These are phyloP conservation scores for Nymphalis c-album DNA, from an alignment of 2,888 invertebrate genomes.

Conservation along the genomic window DNA sequence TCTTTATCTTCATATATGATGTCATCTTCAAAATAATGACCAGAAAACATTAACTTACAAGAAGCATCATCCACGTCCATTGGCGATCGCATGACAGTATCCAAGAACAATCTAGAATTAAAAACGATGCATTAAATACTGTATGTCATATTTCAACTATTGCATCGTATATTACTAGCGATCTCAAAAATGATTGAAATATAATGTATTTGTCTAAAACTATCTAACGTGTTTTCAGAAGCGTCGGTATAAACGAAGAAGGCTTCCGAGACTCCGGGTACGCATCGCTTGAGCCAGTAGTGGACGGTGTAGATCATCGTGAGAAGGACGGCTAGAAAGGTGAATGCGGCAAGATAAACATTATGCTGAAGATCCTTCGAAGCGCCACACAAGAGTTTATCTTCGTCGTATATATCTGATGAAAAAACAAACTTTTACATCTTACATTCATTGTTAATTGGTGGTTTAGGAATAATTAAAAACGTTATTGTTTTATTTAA, in stretches of 20 bases:
- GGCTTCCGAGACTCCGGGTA: constrained; percentile 69
- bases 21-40: constrained; percentile 46
- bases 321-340: constrained; percentile 60
- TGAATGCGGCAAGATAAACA: constrained; percentile 64
- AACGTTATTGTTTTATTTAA: no score
- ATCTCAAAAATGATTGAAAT: not conserved
- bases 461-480: no score
- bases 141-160: not conserved
- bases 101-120: constrained; percentile 59
- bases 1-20: constrained; percentile 30
- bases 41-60: constrained; percentile 45
- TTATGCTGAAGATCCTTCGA: constrained; percentile 51
- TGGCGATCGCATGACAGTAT: constrained; percentile 69
- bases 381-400: constrained; percentile 59
- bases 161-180: no score
- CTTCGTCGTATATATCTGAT: constrained; percentile 71
- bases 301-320: constrained; percentile 61
- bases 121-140: not conserved
- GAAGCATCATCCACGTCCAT: constrained; percentile 47
- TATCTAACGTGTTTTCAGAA: constrained; percentile 64
- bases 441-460: not conserved
- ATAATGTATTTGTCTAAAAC: not conserved
- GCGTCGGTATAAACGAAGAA: constrained; percentile 72
- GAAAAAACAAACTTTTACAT: not conserved
- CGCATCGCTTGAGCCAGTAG: constrained; percentile 71